A percentile compares a stretch with the other conserved stretches of the same genome.
Conservation (phyloP, 2,888 invertebrate species). For the Diarsia brunnea region DNA sequence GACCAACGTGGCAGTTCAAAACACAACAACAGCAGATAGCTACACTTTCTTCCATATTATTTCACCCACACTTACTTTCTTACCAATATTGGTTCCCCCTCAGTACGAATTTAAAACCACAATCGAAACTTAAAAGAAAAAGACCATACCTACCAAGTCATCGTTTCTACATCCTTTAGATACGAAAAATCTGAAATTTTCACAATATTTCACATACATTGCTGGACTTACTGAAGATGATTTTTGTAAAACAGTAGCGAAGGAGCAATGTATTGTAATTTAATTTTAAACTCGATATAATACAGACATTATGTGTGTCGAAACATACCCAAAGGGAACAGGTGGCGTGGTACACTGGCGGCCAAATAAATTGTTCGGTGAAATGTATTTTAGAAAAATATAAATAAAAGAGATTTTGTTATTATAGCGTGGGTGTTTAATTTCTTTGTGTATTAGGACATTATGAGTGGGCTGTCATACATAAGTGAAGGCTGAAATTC, state of each 20-base stretch:
- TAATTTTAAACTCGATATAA: slow-evolving; percentile 26
- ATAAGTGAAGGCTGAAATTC: background rate
- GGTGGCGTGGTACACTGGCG: slow-evolving; percentile 65
- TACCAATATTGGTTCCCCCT: background rate
- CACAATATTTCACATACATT: slow-evolving; percentile 4
- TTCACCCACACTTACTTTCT: too few species aligned
- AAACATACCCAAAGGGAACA: slow-evolving; percentile 65
- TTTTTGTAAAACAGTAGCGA: background rate
- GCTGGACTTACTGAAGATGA: background rate
- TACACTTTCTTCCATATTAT: too few species aligned
- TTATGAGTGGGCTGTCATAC: background rate
- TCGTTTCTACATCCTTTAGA: slow-evolving; percentile 17
- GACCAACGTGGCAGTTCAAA: too few species aligned
- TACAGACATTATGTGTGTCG: slow-evolving; percentile 49
- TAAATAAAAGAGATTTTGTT: background rate
- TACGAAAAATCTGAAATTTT: background rate
- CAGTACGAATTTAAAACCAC: slow-evolving; percentile 52
- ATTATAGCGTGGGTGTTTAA: background rate
- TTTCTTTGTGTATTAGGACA: background rate
- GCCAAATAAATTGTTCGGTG: slow-evolving; percentile 29
- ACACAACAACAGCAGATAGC: too few species aligned
- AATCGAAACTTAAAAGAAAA: slow-evolving; percentile 52
- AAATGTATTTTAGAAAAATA: background rate
- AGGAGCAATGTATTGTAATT: slow-evolving; percentile 42
- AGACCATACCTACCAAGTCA: slow-evolving; percentile 30